These are phyloP conservation scores for Syritta pipiens DNA, from an alignment of 2,888 invertebrate species.

Conservation along the genomic window DNA sequence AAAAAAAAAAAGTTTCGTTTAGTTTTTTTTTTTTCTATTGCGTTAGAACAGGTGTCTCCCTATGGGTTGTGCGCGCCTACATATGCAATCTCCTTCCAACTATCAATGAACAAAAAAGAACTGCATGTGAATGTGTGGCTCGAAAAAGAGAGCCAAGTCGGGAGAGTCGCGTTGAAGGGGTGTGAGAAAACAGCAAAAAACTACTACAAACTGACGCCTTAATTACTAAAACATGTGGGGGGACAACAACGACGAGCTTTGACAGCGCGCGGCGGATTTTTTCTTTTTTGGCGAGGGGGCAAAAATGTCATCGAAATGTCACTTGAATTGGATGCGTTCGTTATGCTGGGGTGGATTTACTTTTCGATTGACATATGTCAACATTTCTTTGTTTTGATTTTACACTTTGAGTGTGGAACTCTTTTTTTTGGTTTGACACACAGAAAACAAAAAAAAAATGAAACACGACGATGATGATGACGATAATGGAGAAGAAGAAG, in stretches of 20 bases:
- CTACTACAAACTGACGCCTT: too few relatives aligned
- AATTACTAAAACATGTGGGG: slow-evolving; percentile 35
- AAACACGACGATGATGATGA: too few relatives aligned
- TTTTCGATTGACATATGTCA: slow-evolving; percentile 49
- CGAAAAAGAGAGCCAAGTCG: too few relatives aligned
- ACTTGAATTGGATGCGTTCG: slow-evolving; percentile 11
- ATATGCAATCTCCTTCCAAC: too few relatives aligned
- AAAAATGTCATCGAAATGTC: slow-evolving; percentile 57
- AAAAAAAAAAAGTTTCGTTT: neutral
- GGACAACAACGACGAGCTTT: too few relatives aligned
- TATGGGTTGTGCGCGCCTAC: slow-evolving; percentile 49
- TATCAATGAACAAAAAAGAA: too few relatives aligned
- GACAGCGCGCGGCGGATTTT: slow-evolving; percentile 43
- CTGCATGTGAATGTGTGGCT: slow-evolving; percentile 42
- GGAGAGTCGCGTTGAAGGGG: too few relatives aligned
- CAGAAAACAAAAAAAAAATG: neutral
- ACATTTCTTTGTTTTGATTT: slow-evolving; percentile 36
- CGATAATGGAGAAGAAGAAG: slow-evolving; percentile 8
- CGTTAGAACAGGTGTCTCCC: slow-evolving; percentile 62
- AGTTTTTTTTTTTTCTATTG: slow-evolving; percentile 47
- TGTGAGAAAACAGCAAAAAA: too few relatives aligned
- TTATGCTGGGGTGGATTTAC: slow-evolving; percentile 11
- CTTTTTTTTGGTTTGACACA: too few relatives aligned
- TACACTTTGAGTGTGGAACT: slow-evolving; percentile 20
- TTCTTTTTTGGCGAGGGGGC: slow-evolving; percentile 28